Evolutionary conservation across 2,797 vertebrate species (phyloP), one percentile per base, ranked within the genome.

Genomic region (Sebastiscus tertius): DNA sequence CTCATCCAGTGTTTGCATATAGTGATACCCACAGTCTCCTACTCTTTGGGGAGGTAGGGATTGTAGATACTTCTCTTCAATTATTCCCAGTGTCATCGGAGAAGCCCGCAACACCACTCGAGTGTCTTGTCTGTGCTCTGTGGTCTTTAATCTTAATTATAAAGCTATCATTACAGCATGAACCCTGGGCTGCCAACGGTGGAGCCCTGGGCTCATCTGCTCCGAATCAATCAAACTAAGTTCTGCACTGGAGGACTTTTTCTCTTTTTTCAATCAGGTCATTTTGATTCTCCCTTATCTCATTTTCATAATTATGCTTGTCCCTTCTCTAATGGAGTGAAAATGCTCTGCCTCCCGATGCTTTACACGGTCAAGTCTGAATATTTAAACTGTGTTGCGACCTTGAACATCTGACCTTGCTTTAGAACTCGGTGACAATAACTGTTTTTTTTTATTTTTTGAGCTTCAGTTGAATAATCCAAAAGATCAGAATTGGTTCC

Each of bases 101-200:
- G 88, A 92, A 94, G 88, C 88, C 93, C 89, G 93, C 87, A 89
- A 94, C 94, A 90, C 93, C 83, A 90, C 92, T 87, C 80, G 79
- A 90, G 89, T 94, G 94, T 95, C 94, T 94, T 93, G 92, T 94
- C 91, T 91, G 81, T 83, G 87, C 94, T 92, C 91, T 18, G 71
- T 92, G 94, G 93, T 96, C 93, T 95, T 96, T 96, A 94, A 95
- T 96, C 96, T 96, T 96, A 96, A 96, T 96, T 96, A 96, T 96
- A 95, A 95, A 95, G 93, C 95, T 94, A 95, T 96, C 95, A 96
- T 96, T 96, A 95, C 90, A 88, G 91, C 87, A 66, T 93, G 94
- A 94, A 95, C 93, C 93, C 89, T 90, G 90, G 92, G 88, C 91
- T 94, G 95, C 94, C 94, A 93, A 91, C 93, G 92, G 92, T 93